Conservation (phyloP, 2,888 invertebrate species). For the Fabriciana adippe region DNA sequence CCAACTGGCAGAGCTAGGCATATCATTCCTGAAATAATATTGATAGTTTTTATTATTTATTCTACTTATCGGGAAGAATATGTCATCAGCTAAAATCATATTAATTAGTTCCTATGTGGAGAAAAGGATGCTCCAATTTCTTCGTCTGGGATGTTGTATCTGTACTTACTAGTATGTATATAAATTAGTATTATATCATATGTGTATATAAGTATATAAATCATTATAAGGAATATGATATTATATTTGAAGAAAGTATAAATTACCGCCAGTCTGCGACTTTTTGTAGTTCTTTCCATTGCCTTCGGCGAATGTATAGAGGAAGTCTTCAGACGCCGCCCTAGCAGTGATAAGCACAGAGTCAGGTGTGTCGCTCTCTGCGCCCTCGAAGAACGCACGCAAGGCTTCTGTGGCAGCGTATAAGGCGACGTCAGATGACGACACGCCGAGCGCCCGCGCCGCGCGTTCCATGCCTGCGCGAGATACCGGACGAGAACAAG, state of each 20-base stretch:
- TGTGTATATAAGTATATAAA: too few species aligned
- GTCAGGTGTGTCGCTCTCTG: slow-evolving; percentile 78
- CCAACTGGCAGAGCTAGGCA: slow-evolving; percentile 85
- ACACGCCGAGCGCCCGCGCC: slow-evolving; percentile 82
- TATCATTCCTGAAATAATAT: slow-evolving; percentile 81
- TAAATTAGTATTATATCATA: too few species aligned
- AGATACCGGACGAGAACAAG: slow-evolving; percentile 86
- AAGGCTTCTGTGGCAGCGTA: slow-evolving; percentile 84
- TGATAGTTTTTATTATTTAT: background rate
- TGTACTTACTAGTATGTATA: too few species aligned
- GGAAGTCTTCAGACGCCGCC: slow-evolving; percentile 81
- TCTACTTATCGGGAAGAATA: too few species aligned
- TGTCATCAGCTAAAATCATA: too few species aligned
- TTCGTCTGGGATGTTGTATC: too few species aligned
- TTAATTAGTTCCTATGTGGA: too few species aligned
- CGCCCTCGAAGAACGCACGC: slow-evolving; percentile 83
- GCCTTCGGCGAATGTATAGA: slow-evolving; percentile 77
- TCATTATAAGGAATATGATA: background rate
- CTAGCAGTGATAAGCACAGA: slow-evolving; percentile 84
- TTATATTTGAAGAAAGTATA: background rate
- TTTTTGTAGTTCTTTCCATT: slow-evolving; percentile 76
- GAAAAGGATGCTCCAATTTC: background rate
- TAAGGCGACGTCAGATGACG: slow-evolving; percentile 84
- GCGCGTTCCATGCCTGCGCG: slow-evolving; percentile 81
- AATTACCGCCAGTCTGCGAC: slow-evolving; percentile 77